Base-by-base conservation (phyloP, 2,888 invertebrate genomes). In the Watsonalla cultraria region DNA sequence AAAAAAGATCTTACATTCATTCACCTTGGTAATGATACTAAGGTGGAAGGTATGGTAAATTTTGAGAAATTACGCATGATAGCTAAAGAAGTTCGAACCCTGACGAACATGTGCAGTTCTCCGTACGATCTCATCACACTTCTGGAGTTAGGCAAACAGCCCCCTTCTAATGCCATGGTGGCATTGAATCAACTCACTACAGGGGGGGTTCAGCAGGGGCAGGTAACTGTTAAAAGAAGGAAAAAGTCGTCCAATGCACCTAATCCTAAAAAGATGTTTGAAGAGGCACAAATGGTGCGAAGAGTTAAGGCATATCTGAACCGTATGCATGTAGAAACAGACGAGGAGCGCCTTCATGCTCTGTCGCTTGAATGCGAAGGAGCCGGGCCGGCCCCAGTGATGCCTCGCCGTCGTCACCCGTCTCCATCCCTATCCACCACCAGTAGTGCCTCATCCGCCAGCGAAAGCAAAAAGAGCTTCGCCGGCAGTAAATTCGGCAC, bases 51-150 rank as follows among this genome's bases (percentile, higher is more conserved):
- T 54, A 92, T 98, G 80, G 95, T 98, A 0, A 99, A 99, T 87
- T 99, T 99, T 80, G 99, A 99, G 84, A 99, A 99, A 82, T 91
- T 99, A 57, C 92, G 99, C 64, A 99, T 99, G 98, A 97, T 99
- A 63, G 98, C 99, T 51, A 98, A 99, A 86, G 99, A 99, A 92
- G 96, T 97, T 34, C 92, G 97, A 63, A 93, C 95, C 24, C 90
- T 97, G 54, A 96, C 96, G 58, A 97, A 97, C 80, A 98, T 99
- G 97, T 98, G 98, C 81, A 98, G 98, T 63, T 97, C 97, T 34
- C 97, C 97, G 4, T 96, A 96, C 78, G 98, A 98, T 85, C 90
- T 97, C 52, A 88, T 96, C 48, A 96, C 96, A 14, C 94, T 97
- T 92, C 82, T 97, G 57, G 97, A 97, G 81, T 91, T 96, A 47